Conservation (phyloP, 2,113 vertebrate species). For the Cololabis saira region DNA sequence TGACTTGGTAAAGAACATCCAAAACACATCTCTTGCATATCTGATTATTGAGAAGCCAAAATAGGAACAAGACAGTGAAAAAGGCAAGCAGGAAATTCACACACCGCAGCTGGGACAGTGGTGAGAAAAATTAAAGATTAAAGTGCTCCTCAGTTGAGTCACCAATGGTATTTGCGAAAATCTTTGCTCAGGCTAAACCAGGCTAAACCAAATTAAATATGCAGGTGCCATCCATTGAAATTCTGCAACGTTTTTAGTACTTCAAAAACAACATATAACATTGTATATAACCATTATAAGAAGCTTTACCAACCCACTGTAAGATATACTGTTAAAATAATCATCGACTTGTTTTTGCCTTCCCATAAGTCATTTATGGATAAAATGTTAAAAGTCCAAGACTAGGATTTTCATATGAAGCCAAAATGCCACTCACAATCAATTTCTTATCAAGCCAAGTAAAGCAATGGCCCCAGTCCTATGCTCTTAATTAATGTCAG, state of each 20-base stretch:
- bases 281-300: no score
- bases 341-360: neutral
- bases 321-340: neutral
- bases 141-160: neutral
- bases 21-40: slow-evolving; percentile 14
- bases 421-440: slow-evolving; percentile 20
- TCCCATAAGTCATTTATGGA: neutral
- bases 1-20: slow-evolving; percentile 8
- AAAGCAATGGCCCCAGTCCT: slow-evolving; percentile 12
- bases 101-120: slow-evolving; percentile 1
- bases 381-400: no score
- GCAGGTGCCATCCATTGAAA: neutral
- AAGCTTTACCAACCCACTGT: neutral
- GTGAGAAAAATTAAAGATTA: neutral
- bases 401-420: slow-evolving; percentile 22
- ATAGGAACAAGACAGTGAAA: neutral
- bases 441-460: slow-evolving; percentile 39
- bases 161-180: neutral
- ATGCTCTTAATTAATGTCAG: slow-evolving; percentile 36
- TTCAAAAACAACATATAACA: neutral
- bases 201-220: no score
- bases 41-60: slow-evolving; percentile 21
- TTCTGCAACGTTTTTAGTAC: neutral
- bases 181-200: neutral
- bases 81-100: slow-evolving; percentile 1